These are phyloP conservation scores for Heliconius hortense DNA, from an alignment of 2,888 invertebrate species.

Conservation along the genomic window DNA sequence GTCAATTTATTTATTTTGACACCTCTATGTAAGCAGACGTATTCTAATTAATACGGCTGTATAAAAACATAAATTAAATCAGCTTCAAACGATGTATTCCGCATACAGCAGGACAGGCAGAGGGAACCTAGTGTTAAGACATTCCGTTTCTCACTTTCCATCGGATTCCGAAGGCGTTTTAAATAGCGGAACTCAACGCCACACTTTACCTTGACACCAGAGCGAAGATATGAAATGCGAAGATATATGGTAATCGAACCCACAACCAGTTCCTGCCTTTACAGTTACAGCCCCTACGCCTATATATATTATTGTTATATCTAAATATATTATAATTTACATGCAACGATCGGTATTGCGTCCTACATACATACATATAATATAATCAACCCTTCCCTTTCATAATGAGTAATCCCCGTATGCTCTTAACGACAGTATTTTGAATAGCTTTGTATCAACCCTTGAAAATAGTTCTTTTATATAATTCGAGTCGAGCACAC, in stretches of 20 bases:
- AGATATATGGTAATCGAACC: too few species aligned
- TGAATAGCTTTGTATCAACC: slow-evolving; percentile 24
- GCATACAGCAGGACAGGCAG: neutral
- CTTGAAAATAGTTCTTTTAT: slow-evolving; percentile 22
- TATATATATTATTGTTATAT: neutral
- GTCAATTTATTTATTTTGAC: neutral
- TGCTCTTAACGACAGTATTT: slow-evolving; percentile 21
- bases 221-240: neutral
- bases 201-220: neutral
- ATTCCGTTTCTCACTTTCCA: neutral
- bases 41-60: neutral
- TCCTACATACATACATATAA: neutral
- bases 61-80: neutral
- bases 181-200: neutral
- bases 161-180: neutral
- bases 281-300: neutral
- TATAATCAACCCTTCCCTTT: neutral
- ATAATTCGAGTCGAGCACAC: slow-evolving; percentile 25
- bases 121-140: neutral
- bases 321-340: slow-evolving; percentile 15
- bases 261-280: too few species aligned
- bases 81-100: neutral
- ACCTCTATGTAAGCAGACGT: neutral
- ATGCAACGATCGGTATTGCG: neutral
- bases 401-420: slow-evolving; percentile 12